These are phyloP conservation scores for Patiria pectinifera DNA, from an alignment of 53 echinoderm and acorn worm species.

Conservation along the genomic window DNA sequence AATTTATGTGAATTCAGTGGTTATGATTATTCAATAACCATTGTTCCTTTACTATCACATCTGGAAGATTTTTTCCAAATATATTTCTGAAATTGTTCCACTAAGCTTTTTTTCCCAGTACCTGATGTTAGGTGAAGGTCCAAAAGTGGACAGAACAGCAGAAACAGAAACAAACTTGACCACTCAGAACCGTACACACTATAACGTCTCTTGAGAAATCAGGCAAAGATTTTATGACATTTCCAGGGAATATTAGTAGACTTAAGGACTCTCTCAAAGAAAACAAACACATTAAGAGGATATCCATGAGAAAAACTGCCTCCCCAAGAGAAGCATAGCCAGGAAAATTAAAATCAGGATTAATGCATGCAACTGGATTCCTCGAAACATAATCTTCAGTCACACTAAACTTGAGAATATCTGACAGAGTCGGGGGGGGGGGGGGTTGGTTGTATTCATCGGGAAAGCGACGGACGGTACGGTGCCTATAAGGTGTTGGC, in stretches of 20 bases:
- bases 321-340: not conserved
- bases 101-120: too few species aligned
- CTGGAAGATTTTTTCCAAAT: too few species aligned
- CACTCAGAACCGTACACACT: not conserved
- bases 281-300: not conserved
- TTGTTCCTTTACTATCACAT: too few species aligned
- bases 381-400: not conserved
- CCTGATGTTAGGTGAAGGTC: too few species aligned
- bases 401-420: not conserved
- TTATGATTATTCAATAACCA: too few species aligned
- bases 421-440: not conserved
- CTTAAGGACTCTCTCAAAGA: not conserved
- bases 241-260: not conserved
- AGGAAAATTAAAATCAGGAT: not conserved
- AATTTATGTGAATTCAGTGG: too few species aligned
- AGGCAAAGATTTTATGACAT: not conserved
- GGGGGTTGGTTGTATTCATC: not conserved
- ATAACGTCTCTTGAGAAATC: not conserved
- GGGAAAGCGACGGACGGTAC: not conserved
- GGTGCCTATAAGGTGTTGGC: not conserved
- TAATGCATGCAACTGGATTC: not conserved
- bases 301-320: not conserved
- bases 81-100: too few species aligned
- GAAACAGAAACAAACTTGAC: not conserved
- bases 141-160: too few species aligned